Base-by-base conservation (phyloP, 2,113 vertebrate genomes). In the Brachyhypopomus occidentalis region DNA sequence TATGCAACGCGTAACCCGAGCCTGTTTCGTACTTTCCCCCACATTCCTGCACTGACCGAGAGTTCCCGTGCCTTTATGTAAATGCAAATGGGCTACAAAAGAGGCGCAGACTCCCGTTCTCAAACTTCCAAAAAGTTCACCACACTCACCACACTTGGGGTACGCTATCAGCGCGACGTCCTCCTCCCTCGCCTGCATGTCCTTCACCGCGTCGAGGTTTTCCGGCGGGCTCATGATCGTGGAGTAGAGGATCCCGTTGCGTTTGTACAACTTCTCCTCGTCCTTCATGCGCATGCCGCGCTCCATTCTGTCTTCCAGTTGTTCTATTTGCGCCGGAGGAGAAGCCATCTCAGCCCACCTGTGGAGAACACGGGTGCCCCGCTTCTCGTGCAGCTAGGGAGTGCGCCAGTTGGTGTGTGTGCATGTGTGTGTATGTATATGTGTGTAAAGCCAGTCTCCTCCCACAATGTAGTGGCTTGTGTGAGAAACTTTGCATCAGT, bases 91-190 rank as follows among this genome's bases (percentile, higher is more conserved):
- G n/a, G 45, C 2, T 17, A 2, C 14, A 41, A 11, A 7, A 9
- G 9, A 2, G 12, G 45, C 5, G 2, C 41, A 14, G 12, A 1
- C 45, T 52, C 45, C 45, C 45, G 2, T 52, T 52, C 45, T 52
- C 45, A 11, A 48, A 9, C n/a, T n/a, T n/a, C 3, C 30, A 3
- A 3, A 30, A 9, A 14, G 9, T 14, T 5, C 45, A 41, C 41
- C 9, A 52, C 7, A 87, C 85, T 92, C 85, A 94, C 92, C 93
- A 36, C 90, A 92, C 79, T 94, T 94, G 0, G 92, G 93, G 71
- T 94, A 94, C 12, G 91, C 89, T 0, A 86, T 90, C 2, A 94
- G 20, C 75, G 93, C 36, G 3, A 93, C 41, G 76, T 93, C 93
- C 45, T 94, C 87, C 0, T 88, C 83, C 67, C 91, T 88, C n/a